Conservation (phyloP, 2,797 vertebrate genomes). For the Crax fasciolata region DNA sequence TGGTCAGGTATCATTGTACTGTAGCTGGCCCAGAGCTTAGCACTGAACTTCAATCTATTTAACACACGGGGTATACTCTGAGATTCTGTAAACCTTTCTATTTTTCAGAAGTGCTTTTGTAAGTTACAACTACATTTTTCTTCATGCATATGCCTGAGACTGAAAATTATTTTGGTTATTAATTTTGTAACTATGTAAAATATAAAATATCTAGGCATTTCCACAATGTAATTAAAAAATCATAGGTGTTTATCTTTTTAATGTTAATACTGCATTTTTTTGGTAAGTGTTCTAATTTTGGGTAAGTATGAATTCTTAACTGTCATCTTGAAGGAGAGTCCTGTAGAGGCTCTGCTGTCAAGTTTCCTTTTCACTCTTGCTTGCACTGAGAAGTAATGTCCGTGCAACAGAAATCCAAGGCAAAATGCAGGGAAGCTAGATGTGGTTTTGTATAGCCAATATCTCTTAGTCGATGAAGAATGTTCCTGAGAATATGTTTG, state of each 20-base stretch:
- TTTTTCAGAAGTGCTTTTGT: neutral
- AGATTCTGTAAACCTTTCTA: neutral
- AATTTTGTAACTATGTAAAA: neutral
- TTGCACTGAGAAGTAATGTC: rapidly evolving
- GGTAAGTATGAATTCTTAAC: neutral
- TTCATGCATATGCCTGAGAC: neutral
- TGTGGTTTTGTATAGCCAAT: neutral
- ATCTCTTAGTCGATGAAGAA: neutral
- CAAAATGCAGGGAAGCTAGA: neutral
- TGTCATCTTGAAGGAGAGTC: neutral
- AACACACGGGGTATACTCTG: neutral
- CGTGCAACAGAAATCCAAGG: neutral
- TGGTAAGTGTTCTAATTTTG: neutral
- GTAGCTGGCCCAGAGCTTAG: neutral
- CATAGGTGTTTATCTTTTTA: neutral
- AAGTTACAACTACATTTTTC: neutral
- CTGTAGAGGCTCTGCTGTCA: neutral
- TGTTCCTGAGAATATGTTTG: neutral
- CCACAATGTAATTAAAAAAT: neutral
- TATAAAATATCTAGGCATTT: neutral
- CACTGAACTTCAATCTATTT: neutral
- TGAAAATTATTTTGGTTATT: neutral
- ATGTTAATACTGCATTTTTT: neutral
- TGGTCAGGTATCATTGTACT: neutral
- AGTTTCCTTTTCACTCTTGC: neutral